Evolutionary conservation across 92 coral and sea anemone genomes (phyloP), one percentile per base, ranked within the genome.

Genomic region (Anthopleura xanthogrammica): DNA sequence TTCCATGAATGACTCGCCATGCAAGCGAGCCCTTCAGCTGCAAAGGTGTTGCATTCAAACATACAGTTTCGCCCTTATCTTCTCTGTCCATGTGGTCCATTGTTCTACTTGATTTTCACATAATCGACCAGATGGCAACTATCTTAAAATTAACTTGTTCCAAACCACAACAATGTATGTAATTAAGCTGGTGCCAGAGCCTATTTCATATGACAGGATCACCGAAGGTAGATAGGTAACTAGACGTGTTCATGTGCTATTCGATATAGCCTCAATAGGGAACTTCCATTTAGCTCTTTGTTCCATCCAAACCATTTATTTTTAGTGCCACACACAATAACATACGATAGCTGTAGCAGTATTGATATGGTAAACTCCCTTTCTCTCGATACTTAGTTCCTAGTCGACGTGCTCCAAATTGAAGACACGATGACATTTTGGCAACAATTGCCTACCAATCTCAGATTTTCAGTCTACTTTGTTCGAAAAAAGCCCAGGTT

Each of bases 111-210:
- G 90, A 93, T 92, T 89, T 93, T 92, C 94, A 89, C 87, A 93
- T 93, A 93, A 93, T 93, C 98, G 98, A 80, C 98, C 98, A 93
- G 98, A 93, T 93, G 98, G 89, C 93, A 92, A 88, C 88, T 80
- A 87, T 83, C 92, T 88, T 83, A 94, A 90, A 92, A 89, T 94
- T 83, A 85, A 87, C 90, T 85, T 85, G 82, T 75, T 85, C 85
- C 84, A 83, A 93, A 89, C 92, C 89, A 89, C 97, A 90, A 90
- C 91, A 90, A 72, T 79, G 71, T 81, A 41, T 46, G 74, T 73
- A 73, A 73, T 73, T 43, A 77, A 55, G 80, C 54, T 77, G 87
- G 55, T 75, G 78, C 83, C 76, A 52, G 11, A 55, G 80, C 83
- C 46, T 60, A 42, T 78, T 72, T 85, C 89, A 68, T 22, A 73